These are phyloP conservation scores for Lipophrys pholis DNA, from an alignment of 2,113 vertebrate species.

Conservation along the genomic window DNA sequence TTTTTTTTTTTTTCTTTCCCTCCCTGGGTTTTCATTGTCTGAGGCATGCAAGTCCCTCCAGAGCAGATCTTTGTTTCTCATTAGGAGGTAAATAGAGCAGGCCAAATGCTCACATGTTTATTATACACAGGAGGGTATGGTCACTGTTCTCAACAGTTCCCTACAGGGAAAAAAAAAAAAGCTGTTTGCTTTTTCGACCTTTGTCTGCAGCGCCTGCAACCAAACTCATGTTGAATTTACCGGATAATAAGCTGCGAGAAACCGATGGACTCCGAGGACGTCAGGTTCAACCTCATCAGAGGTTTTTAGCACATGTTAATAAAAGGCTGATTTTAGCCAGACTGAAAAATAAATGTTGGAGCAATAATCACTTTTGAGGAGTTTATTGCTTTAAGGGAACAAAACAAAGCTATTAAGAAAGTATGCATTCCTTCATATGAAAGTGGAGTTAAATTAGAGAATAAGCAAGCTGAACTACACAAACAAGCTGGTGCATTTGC, in stretches of 20 bases:
- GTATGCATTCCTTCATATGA: neutral
- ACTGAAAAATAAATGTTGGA: conserved; percentile 21
- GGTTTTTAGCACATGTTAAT: conserved; percentile 22
- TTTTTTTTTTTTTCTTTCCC: conserved; percentile 20
- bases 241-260: conserved; percentile 46
- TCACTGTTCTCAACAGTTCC: conserved; percentile 67
- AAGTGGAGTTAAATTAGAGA: neutral
- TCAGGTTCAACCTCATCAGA: conserved; percentile 29
- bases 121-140: conserved; percentile 76
- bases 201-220: conserved; percentile 61
- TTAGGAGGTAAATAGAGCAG: conserved; percentile 78
- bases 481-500: neutral
- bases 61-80: conserved; percentile 82
- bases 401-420: conserved; percentile 2
- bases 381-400: conserved; percentile 4
- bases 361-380: neutral
- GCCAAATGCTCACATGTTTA: conserved; percentile 78
- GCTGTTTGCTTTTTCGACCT: conserved; percentile 67
- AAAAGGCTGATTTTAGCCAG: conserved; percentile 20
- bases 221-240: conserved; percentile 51
- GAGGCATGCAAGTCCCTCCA: conserved; percentile 74
- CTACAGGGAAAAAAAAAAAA: conserved; percentile 45
- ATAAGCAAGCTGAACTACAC: neutral
- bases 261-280: conserved; percentile 24
- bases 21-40: conserved; percentile 67